Evolutionary conservation across 2,888 invertebrate genomes (phyloP).

Genomic region (Apotomis capreana): DNA sequence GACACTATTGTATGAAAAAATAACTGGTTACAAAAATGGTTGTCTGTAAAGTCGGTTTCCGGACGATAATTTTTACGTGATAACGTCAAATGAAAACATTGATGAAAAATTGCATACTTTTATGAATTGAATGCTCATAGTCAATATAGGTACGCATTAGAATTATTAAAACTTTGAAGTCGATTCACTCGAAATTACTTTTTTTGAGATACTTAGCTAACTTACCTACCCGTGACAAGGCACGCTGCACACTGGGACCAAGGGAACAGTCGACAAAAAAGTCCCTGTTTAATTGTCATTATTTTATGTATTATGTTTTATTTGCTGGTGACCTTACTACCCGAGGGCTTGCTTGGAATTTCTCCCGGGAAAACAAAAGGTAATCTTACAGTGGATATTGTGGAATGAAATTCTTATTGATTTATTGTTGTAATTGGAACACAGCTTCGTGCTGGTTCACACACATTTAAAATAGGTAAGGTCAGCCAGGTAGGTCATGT

Average conservation of each 20-base stretch:
- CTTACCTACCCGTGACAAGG: background rate
- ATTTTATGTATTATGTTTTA: conserved; percentile 8
- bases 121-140: too few species aligned
- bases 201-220: background rate
- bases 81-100: too few species aligned
- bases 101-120: too few species aligned
- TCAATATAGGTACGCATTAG: too few species aligned
- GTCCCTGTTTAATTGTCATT: conserved; percentile 19
- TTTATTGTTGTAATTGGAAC: background rate
- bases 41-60: too few species aligned
- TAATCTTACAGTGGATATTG: conserved; percentile 20
- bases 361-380: conserved; percentile 25
- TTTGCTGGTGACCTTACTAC: conserved; percentile 15
- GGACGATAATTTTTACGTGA: too few species aligned
- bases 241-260: background rate
- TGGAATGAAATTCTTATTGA: conserved; percentile 4
- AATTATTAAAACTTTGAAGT: too few species aligned
- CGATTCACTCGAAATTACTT: too few species aligned
- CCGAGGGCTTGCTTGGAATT: conserved; percentile 14
- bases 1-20: too few species aligned
- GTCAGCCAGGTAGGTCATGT: too few species aligned
- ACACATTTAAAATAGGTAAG: background rate
- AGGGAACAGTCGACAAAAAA: background rate
- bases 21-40: too few species aligned
- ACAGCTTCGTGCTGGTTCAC: background rate